Conservation (phyloP, 2,888 invertebrate species). For the Crepidodera aurea region DNA sequence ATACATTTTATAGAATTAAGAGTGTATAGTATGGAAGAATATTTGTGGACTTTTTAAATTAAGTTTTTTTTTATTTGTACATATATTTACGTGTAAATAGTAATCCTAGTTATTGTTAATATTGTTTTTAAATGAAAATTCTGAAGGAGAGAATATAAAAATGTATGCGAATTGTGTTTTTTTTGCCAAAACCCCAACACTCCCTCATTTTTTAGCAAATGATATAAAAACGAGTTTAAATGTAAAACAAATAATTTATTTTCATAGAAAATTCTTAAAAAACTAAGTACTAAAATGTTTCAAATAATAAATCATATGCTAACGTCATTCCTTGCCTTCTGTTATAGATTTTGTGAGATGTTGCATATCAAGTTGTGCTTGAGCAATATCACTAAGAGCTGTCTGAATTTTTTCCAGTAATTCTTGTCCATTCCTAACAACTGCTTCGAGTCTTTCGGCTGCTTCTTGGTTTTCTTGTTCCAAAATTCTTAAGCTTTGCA, state of each 20-base stretch:
- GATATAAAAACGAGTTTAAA: neutral
- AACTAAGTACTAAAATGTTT: neutral
- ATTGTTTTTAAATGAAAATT: constrained; percentile 37
- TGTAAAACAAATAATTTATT: neutral
- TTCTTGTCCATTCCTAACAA: constrained; percentile 87
- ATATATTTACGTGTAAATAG: constrained; percentile 46
- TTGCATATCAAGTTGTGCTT: constrained; percentile 90
- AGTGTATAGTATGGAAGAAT: constrained; percentile 24
- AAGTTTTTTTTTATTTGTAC: constrained; percentile 51
- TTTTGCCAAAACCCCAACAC: neutral
- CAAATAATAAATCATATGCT: neutral
- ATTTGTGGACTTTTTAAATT: constrained; percentile 45
- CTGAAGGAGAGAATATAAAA: constrained; percentile 34
- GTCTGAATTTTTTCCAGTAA: constrained; percentile 88
- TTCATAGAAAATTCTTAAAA: neutral
- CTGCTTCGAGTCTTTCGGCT: constrained; percentile 83
- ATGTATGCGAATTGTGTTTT: constrained; percentile 10
- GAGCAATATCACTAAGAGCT: constrained; percentile 91
- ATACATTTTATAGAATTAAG: constrained; percentile 12
- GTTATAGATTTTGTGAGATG: constrained; percentile 61
- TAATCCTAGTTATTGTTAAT: constrained; percentile 34
- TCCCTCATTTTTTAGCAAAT: neutral
- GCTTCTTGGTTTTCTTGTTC: constrained; percentile 94
- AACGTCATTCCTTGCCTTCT: constrained; percentile 41
- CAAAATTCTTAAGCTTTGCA: constrained; percentile 74